Evolutionary conservation across 1,140 invertebrate genomes (phyloP).

Genomic region (Drosophila nigromelanica): DNA sequence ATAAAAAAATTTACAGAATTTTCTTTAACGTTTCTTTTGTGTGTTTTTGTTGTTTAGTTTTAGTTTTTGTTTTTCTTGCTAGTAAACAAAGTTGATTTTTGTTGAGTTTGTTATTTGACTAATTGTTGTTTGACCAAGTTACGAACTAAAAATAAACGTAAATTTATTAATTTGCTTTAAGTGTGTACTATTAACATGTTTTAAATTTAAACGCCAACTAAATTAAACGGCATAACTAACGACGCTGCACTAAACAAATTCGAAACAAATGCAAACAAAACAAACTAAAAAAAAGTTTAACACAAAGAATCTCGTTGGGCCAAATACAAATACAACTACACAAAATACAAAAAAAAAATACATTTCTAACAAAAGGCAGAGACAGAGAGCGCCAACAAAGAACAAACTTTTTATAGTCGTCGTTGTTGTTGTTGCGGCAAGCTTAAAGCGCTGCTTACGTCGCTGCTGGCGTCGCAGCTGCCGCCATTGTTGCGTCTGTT

Average conservation of each 20-base stretch:
- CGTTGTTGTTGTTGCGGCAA: slow-evolving; percentile 26
- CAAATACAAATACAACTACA: slow-evolving; percentile 41
- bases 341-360: slow-evolving; percentile 29
- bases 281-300: slow-evolving; percentile 39
- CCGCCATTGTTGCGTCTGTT: slow-evolving; percentile 38
- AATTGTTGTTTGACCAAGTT: slow-evolving; percentile 74
- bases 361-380: slow-evolving; percentile 53
- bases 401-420: slow-evolving; percentile 37
- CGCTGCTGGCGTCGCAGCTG: slow-evolving; percentile 42
- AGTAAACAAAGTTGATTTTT: slow-evolving; percentile 58
- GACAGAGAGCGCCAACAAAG: slow-evolving; percentile 47
- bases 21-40: slow-evolving; percentile 60
- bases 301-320: slow-evolving; percentile 48
- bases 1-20: slow-evolving; percentile 79
- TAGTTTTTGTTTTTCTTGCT: slow-evolving; percentile 48
- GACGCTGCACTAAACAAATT: slow-evolving; percentile 78
- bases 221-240: slow-evolving; percentile 80
- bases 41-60: slow-evolving; percentile 23
- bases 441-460: slow-evolving; percentile 45
- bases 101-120: slow-evolving; percentile 70
- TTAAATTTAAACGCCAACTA: slow-evolving; percentile 71
- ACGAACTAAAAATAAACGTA: slow-evolving; percentile 55
- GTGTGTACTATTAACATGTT: slow-evolving; percentile 77
- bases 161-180: slow-evolving; percentile 64
- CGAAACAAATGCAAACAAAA: slow-evolving; percentile 55